These are phyloP conservation scores for Acrocephalus arundinaceus DNA, from an alignment of 2,113 vertebrate species.

Conservation along the genomic window DNA sequence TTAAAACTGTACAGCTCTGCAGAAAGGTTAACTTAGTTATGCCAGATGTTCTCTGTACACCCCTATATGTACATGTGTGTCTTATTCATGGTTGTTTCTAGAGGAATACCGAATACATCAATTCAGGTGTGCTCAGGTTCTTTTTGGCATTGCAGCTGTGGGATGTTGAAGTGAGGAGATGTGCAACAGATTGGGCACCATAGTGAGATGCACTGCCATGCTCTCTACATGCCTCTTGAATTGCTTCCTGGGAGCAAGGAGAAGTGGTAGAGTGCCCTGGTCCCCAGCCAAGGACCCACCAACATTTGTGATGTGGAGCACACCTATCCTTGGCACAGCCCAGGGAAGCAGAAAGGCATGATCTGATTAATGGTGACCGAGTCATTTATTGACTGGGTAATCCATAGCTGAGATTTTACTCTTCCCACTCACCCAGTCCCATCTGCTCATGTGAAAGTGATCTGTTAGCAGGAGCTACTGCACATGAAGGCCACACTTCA, in stretches of 20 bases:
- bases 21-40: not conserved
- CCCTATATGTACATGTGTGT: fast-evolving
- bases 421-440: not conserved
- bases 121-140: not conserved
- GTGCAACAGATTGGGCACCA: too few relatives aligned
- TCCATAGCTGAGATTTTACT: not conserved
- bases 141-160: fast-evolving
- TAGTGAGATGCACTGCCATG: not conserved
- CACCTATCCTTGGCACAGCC: not conserved
- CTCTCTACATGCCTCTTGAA: not conserved
- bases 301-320: not conserved
- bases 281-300: too few relatives aligned
- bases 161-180: not conserved
- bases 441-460: not conserved
- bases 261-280: not conserved
- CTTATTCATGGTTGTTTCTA: not conserved
- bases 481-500: fast-evolving
- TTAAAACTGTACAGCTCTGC: not conserved
- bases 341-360: not conserved
- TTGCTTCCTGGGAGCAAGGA: not conserved
- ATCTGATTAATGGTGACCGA: not conserved
- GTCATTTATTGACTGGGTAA: not conserved
- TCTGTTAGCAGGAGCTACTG: not conserved
- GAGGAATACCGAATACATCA: not conserved
- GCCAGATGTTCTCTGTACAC: not conserved